Conservation (phyloP, 1,140 invertebrate genomes). For the Armadillidium nasatum region DNA sequence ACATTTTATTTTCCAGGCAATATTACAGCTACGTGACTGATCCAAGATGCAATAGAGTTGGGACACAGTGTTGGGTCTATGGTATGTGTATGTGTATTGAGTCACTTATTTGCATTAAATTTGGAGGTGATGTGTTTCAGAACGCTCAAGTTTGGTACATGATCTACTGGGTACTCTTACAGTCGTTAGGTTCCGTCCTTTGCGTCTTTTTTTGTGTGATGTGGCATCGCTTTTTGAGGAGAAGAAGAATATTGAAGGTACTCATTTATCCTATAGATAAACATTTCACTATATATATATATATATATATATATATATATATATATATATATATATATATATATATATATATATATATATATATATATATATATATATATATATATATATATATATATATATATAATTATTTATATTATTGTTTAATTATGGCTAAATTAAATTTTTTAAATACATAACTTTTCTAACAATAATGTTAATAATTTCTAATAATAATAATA, state of each 20-base stretch:
- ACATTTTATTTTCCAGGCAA: slow-evolving; percentile 67
- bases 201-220: slow-evolving; percentile 40
- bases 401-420: no score
- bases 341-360: slow-evolving; percentile 24
- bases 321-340: slow-evolving; percentile 10
- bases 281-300: no score
- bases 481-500: no score
- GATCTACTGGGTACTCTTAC: slow-evolving; percentile 35
- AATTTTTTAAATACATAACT: no score
- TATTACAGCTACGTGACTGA: slow-evolving; percentile 97
- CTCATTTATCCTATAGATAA: no score
- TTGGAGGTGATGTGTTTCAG: slow-evolving; percentile 37
- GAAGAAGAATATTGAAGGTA: slow-evolving; percentile 17
- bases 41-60: slow-evolving; percentile 88
- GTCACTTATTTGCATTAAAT: slow-evolving; percentile 40
- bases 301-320: slow-evolving; percentile 30
- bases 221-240: slow-evolving; percentile 16
- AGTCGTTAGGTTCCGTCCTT: slow-evolving; percentile 33
- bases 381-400: no score
- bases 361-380: slow-evolving; percentile 21
- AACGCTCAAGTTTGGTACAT: slow-evolving; percentile 36
- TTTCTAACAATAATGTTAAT: no score
- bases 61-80: slow-evolving; percentile 99
- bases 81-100: slow-evolving; percentile 41
- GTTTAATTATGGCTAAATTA: no score